Base-by-base conservation (phyloP, 2,797 vertebrate genomes). In the Oreonectes daqikongensis region DNA sequence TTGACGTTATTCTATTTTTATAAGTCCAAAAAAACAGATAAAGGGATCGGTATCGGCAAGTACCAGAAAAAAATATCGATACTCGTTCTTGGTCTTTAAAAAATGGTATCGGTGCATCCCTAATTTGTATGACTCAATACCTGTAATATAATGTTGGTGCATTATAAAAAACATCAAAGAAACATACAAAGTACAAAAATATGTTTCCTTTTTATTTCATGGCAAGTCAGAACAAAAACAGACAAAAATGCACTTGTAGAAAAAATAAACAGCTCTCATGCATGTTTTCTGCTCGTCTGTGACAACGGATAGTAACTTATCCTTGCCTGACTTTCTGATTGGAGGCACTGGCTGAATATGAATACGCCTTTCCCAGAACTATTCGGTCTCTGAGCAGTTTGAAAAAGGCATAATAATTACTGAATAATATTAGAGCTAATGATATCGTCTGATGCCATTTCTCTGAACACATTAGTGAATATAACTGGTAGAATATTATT, bases 371-470 rank as follows among this genome's bases (percentile, higher is more conserved):
- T 77, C 98, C 97, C 77, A 99, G 81, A 75, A 99, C 97, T 83
- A 99, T 95, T 72, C 98, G 94, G 94, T 99, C 98, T 87, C 98
- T 93, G 77, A 99, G 94, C 81, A 99, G 94, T 87, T 97, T 98
- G 91, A 98, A 99, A 89, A 99, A 99, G 88, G 96, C 95, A 0
- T 99, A 98, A 86, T 99, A 99, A 92, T 99, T 99, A 90, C 97
- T 98, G 93, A 99, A 99, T 86, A 99, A 96, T 84, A 99, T 99
- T 86, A 99, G 92, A 0, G 96, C 97, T 90, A 99, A 89, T 0
- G 98, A 99, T 93, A 99, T 96, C 0, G 93, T 99, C 89, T 99
- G 98, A 89, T 99, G 96, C 97, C 98, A 99, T 88, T 98, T 99
- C 84, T 98, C 96, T 0, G 98, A 99, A 78, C 95, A 95, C 57